Percentiles rank a stretch among this genome's conserved stretches.
Evolutionary conservation across 2,888 invertebrate species (phyloP).

Genomic region (Cryptocephalus primarius): DNA sequence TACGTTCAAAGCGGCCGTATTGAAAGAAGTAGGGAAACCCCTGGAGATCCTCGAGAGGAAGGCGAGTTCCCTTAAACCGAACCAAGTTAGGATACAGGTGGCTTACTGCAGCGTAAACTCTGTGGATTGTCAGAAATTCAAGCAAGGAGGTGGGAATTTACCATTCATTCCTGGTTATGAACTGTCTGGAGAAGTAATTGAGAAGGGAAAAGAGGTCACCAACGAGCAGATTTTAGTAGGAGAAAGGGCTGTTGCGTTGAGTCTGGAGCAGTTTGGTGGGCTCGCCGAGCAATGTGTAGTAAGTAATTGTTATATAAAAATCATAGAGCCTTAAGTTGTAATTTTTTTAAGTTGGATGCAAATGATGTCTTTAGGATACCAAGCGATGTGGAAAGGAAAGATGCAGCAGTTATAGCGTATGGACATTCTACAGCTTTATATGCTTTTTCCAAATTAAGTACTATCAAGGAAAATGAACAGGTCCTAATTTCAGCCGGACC

Average conservation of each 20-base stretch:
- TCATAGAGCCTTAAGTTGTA: background rate
- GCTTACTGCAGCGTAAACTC: constrained; percentile 55
- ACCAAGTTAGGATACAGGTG: constrained; percentile 51
- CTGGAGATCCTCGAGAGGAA: constrained; percentile 40
- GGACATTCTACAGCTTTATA: constrained; percentile 55
- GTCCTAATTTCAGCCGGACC: constrained; percentile 55
- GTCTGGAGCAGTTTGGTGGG: constrained; percentile 44
- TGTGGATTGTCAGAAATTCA: constrained; percentile 46
- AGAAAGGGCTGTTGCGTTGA: constrained; percentile 49
- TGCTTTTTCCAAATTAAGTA: constrained; percentile 46
- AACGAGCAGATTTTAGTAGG: constrained; percentile 40
- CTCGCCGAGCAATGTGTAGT: constrained; percentile 51
- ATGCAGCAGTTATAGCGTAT: constrained; percentile 48
- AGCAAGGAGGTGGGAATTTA: constrained; percentile 37
- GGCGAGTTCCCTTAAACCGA: constrained; percentile 35
- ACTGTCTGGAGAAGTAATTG: constrained; percentile 48
- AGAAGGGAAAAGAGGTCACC: constrained; percentile 42
- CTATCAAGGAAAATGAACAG: constrained; percentile 40
- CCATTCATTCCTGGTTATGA: constrained; percentile 58
- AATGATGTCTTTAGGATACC: constrained; percentile 51
- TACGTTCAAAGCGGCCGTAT: constrained; percentile 40
- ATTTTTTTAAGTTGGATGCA: constrained; percentile 25
- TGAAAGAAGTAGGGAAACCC: constrained; percentile 40
- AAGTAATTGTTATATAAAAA: constrained; percentile 9
- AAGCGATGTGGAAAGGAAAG: constrained; percentile 40